phyloP scores from a whole-genome alignment of 53 echinoderm and acorn worm genomes.

The Astropecten irregularis region DNA sequence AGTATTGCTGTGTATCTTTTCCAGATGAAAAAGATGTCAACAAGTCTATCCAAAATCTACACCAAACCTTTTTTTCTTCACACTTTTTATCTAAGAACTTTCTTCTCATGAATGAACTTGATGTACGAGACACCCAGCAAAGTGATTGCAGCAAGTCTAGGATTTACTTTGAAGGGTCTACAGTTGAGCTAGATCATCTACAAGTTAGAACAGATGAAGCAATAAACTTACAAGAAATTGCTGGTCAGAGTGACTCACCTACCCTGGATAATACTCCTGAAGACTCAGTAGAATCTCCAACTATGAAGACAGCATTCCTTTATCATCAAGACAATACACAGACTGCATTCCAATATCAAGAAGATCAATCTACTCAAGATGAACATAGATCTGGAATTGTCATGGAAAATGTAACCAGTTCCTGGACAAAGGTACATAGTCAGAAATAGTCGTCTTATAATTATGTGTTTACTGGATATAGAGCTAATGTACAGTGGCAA shows the following conservation, averaged over 20 bases:
- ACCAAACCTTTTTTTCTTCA: background rate
- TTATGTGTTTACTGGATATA: too few relatives aligned
- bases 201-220: background rate
- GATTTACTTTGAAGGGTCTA: background rate
- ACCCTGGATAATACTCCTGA: background rate
- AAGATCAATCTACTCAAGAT: background rate
- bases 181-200: background rate
- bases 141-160: background rate
- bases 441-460: too few relatives aligned
- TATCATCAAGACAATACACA: background rate
- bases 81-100: background rate
- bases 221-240: background rate
- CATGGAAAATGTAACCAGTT: slow-evolving; percentile 16
- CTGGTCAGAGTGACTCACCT: background rate
- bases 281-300: background rate
- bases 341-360: background rate
- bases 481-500: too few relatives aligned
- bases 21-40: background rate
- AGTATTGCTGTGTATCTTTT: background rate
- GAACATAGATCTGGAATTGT: background rate
- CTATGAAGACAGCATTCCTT: background rate
- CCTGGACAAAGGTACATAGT: slow-evolving; percentile 47
- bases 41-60: background rate
- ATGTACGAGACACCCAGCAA: background rate
- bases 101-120: slow-evolving; percentile 23